phyloP scores from a whole-genome alignment of 1,140 invertebrate species.

The Orussus abietinus region DNA sequence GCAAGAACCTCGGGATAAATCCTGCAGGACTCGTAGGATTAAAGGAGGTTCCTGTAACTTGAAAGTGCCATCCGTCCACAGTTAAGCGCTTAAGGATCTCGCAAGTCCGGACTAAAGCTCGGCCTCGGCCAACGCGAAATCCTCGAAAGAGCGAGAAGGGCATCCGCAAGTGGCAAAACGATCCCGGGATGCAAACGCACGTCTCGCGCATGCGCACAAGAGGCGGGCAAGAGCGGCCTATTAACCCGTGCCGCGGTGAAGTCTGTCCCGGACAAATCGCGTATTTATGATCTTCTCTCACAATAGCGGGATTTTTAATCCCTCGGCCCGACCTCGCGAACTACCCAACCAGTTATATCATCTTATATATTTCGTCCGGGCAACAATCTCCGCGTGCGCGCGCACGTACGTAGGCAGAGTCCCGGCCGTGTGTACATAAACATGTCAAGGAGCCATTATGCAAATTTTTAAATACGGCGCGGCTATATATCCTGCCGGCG shows the following conservation, averaged over 20 bases:
- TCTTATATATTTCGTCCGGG: conserved; percentile 26
- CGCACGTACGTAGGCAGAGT: conserved; percentile 23
- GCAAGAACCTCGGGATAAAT: too few relatives aligned
- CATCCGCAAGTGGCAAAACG: too few relatives aligned
- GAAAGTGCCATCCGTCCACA: conserved; percentile 20
- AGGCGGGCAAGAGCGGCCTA: conserved; percentile 21
- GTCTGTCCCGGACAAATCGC: conserved; percentile 43
- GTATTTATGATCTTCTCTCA: conserved; percentile 43
- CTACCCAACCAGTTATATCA: conserved; percentile 21
- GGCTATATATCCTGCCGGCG: conserved; percentile 32
- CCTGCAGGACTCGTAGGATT: too few relatives aligned
- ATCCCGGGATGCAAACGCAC: too few relatives aligned
- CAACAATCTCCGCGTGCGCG: conserved; percentile 12
- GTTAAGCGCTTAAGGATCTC: conserved; percentile 34
- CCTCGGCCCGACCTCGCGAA: conserved; percentile 22
- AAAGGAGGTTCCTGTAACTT: too few relatives aligned
- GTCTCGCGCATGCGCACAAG: background rate
- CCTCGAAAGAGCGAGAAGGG: too few relatives aligned
- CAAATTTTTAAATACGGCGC: conserved; percentile 50
- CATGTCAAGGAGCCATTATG: conserved; percentile 48
- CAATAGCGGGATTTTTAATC: conserved; percentile 46
- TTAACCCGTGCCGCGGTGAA: conserved; percentile 29
- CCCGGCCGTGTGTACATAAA: conserved; percentile 42
- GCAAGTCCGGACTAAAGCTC: conserved; percentile 29
- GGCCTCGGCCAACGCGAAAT: too few relatives aligned